Conservation (phyloP, 2,797 vertebrate species). For the Phaenicophaeus curvirostris region DNA sequence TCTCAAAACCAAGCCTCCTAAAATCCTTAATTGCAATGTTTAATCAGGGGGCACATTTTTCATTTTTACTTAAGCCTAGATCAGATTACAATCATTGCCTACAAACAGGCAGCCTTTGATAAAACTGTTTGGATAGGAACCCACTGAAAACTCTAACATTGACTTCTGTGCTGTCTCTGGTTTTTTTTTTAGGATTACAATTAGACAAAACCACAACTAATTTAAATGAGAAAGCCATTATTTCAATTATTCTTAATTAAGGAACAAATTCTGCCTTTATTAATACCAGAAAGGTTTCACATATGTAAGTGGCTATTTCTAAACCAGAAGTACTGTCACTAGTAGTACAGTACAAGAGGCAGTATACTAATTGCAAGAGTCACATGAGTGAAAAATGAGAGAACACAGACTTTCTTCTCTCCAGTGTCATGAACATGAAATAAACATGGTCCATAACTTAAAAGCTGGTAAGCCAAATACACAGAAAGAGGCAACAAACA, state of each 20-base stretch:
- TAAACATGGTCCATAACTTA: not conserved
- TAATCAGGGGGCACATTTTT: not conserved
- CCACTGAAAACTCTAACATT: not conserved
- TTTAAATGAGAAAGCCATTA: not conserved
- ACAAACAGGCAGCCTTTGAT: not conserved
- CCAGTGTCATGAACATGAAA: not conserved
- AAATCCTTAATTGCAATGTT: not conserved
- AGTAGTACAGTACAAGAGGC: not conserved
- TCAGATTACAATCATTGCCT: not conserved
- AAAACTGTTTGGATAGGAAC: not conserved
- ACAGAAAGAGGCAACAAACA: not conserved
- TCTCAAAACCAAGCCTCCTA: not conserved
- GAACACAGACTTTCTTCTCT: not conserved
- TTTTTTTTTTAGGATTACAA: not conserved
- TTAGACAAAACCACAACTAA: constrained; percentile 1
- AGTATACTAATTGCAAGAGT: not conserved
- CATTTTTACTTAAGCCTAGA: constrained; percentile 18
- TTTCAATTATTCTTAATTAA: not conserved
- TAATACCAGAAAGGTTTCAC: not conserved
- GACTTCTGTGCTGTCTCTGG: not conserved
- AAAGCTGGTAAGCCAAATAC: not conserved
- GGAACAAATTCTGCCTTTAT: constrained; percentile 17
- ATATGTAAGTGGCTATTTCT: not conserved
- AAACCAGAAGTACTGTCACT: not conserved
- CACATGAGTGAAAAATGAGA: not conserved